Base-by-base conservation (phyloP, 2,888 invertebrate species). In the Rhagophthalmus giganteus region DNA sequence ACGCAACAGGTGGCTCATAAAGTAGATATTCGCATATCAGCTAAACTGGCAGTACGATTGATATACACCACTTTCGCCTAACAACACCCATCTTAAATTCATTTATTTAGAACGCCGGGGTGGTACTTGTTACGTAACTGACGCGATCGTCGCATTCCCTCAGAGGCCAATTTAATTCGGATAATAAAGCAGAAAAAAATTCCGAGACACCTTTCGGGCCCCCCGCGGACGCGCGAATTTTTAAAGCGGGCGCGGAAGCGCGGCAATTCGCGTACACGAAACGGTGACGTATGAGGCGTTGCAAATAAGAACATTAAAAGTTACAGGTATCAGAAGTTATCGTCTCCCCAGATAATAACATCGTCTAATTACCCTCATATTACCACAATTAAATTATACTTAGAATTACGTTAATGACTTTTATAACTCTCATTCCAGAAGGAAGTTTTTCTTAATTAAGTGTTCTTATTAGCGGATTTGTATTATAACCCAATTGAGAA, bases 21-120 rank as follows among this genome's bases (percentile, higher is more conserved):
- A 76, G 75, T 74, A 76, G 76, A 75, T 76, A 76, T 76, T 75
- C 76, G 76, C 76, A 75, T 76, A 76, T 76, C 74, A 74, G 65
- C 67, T 68, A n/a, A 68, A 66, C 67, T 65, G 72, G 72, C 68
- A 69, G 65, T 67, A 66, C 70, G 72, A 72, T 71, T 72, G 71
- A 72, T 71, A 70, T 70, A 69, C 70, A 69, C 38, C 45, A 41
- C 40, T 46, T 38, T 41, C 49, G 47, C 42, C 55, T 47, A 52
- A 41, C 47, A 52, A 52, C 52, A 47, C 52, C 41, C 46, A 41
- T 24, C 51, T 52, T 41, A 20, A 42, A 39, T 20, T 33, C 33
- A 45, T 41, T 41, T 48, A 28, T 35, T 41, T n/a, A n/a, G n/a
- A n/a, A n/a, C n/a, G n/a, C n/a, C n/a, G n/a, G n/a, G n/a, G n/a